These are phyloP conservation scores for Diabrotica balteata DNA, from an alignment of 2,888 invertebrate genomes.

Conservation along the genomic window DNA sequence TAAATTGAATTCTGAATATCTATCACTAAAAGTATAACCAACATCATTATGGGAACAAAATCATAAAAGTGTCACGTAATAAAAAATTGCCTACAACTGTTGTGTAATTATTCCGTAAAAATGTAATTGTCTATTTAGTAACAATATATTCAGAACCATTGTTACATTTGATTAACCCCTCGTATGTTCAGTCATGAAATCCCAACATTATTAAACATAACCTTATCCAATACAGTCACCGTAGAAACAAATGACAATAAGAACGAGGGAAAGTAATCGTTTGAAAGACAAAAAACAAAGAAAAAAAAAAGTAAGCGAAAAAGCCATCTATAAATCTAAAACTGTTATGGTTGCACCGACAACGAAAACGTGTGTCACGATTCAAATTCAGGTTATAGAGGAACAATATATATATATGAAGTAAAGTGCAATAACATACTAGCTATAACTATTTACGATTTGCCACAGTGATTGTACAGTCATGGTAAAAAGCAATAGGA, in stretches of 20 bases:
- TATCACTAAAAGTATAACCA: too few relatives aligned
- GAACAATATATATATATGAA: conserved; percentile 25
- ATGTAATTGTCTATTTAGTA: too few relatives aligned
- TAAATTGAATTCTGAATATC: too few relatives aligned
- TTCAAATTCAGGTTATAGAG: conserved; percentile 34
- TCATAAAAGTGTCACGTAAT: too few relatives aligned
- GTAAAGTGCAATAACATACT: not conserved
- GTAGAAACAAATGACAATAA: conserved; percentile 1
- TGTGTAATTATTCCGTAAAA: too few relatives aligned
- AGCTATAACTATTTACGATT: not conserved
- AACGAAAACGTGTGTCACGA: conserved; percentile 34
- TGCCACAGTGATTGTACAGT: not conserved
- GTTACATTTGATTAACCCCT: too few relatives aligned
- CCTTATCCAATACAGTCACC: not conserved
- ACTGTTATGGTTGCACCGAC: conserved; percentile 32
- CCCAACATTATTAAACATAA: too few relatives aligned
- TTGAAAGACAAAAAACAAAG: not conserved
- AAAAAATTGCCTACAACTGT: too few relatives aligned
- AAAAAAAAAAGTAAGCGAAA: conserved; percentile 1
- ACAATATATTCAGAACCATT: too few relatives aligned
- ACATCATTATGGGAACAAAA: too few relatives aligned
- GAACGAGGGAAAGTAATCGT: not conserved
- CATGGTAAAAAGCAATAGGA: not conserved
- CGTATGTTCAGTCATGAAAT: too few relatives aligned
- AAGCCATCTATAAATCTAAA: conserved; percentile 29